Conservation (phyloP, 2,888 invertebrate species). For the Diabrotica balteata region DNA sequence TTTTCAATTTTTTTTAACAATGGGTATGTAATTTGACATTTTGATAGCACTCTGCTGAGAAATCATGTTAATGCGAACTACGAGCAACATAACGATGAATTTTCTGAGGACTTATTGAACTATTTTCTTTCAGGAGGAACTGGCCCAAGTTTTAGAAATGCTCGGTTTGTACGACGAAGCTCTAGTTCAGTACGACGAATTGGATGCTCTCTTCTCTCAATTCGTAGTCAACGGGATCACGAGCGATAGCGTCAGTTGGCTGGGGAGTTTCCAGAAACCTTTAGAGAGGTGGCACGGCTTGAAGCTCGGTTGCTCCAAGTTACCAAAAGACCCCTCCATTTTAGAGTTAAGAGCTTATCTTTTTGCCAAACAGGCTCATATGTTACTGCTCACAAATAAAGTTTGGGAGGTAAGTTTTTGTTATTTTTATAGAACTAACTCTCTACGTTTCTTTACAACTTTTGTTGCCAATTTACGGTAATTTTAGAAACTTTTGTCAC, state of each 20-base stretch:
- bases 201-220: conserved; percentile 96
- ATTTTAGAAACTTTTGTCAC: too few species aligned
- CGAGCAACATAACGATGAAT: too few species aligned
- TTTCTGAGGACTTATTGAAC: too few species aligned
- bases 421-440: too few species aligned
- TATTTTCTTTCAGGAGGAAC: conserved; percentile 76
- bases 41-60: too few species aligned
- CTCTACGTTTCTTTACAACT: too few species aligned
- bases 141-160: conserved; percentile 95
- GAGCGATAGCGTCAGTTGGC: conserved; percentile 84
- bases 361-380: conserved; percentile 90
- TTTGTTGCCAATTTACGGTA: too few species aligned
- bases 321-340: conserved; percentile 74
- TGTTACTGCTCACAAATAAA: conserved; percentile 75
- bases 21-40: too few species aligned
- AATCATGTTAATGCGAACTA: too few species aligned
- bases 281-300: conserved; percentile 87
- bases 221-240: conserved; percentile 87
- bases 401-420: conserved; percentile 78
- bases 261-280: conserved; percentile 79
- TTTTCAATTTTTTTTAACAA: too few species aligned
- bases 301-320: conserved; percentile 67
- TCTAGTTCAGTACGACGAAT: conserved; percentile 94
- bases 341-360: conserved; percentile 93
- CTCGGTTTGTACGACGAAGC: conserved; percentile 92